Percentiles rank a stretch among this genome's conserved stretches.
phyloP scores from a whole-genome alignment of 2,797 vertebrate species.

The Alca torda region DNA sequence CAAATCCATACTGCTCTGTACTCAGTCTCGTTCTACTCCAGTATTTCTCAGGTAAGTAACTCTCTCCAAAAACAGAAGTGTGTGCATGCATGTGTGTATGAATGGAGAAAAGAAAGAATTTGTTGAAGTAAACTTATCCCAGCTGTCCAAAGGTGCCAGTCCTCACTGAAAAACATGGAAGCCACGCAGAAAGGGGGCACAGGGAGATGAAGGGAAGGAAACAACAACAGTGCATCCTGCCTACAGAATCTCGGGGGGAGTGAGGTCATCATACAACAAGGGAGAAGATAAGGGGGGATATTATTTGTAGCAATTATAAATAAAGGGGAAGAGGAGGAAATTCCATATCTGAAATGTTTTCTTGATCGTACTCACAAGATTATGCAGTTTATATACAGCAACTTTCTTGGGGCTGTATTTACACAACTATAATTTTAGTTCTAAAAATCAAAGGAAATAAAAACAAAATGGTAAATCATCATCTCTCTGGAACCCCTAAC shows the following conservation, averaged over 20 bases:
- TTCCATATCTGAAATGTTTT: background rate
- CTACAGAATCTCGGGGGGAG: background rate
- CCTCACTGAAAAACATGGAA: background rate
- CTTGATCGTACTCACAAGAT: background rate
- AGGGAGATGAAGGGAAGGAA: background rate
- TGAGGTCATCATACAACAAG: background rate
- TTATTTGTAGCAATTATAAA: background rate
- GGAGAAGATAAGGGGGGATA: background rate
- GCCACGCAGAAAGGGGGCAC: fast-evolving
- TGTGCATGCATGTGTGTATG: fast-evolving
- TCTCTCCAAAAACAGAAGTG: background rate
- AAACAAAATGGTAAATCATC: no score
- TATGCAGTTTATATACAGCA: background rate
- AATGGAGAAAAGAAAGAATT: background rate
- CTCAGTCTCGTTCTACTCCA: background rate
- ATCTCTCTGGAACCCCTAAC: background rate
- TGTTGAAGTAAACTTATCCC: background rate
- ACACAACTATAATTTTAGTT: background rate
- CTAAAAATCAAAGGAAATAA: background rate
- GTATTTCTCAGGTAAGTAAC: background rate
- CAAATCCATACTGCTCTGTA: fast-evolving
- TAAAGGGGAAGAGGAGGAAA: background rate
- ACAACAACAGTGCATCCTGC: background rate
- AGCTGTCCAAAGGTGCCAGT: background rate
- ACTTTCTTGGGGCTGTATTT: background rate